Base-by-base conservation (phyloP, 1,140 invertebrate species). In the Formica selysi region DNA sequence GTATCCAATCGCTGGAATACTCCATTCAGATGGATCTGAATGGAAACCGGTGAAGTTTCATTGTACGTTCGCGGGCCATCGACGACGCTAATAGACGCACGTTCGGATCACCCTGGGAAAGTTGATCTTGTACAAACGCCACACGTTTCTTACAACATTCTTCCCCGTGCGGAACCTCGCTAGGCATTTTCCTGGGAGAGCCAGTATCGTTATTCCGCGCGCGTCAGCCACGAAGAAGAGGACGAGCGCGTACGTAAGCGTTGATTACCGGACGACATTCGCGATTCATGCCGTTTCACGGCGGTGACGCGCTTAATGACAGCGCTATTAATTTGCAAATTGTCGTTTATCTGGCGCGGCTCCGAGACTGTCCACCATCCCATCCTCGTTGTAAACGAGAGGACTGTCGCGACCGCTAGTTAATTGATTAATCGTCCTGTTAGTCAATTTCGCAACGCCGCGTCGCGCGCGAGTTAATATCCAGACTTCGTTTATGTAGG, bases 381-480 rank as follows among this genome's bases (percentile, higher is more conserved):
- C 41, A 16, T 36, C 59, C 51, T 51, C 41, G 36, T 67, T 54
- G 48, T 22, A 36, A 83, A 71, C 57, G 16, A 54, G 78, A 68
- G 13, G 26, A 62, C 76, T 68, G 57, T 79, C 76, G 32, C 38
- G 76, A 4, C 4, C 6, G 22, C 51, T n/a, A 48, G 44, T 71
- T 83, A 86, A 86, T 73, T 64, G 79, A 86, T 83, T 86, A 84
- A 86, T 86, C 85, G 65, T 83, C 51, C 38, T 64, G 48, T 70
- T 74, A 73, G 68, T n/a, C 79, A 38, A 78, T 65, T 61, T 51
- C 51, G 41, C 22, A 61, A 79, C 64, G 54, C 16, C 76, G 38
- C 8, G 13, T 51, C 38, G 26, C 51, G 41, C 51, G 36, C 44
- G 36, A 74, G 3, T 8, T 11, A 61, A 61, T 61, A 36, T 73